Percentiles rank a stretch among this genome's conserved stretches.
Evolutionary conservation across 2,888 invertebrate species (phyloP).

Genomic region (Orthonevra nobilis): DNA sequence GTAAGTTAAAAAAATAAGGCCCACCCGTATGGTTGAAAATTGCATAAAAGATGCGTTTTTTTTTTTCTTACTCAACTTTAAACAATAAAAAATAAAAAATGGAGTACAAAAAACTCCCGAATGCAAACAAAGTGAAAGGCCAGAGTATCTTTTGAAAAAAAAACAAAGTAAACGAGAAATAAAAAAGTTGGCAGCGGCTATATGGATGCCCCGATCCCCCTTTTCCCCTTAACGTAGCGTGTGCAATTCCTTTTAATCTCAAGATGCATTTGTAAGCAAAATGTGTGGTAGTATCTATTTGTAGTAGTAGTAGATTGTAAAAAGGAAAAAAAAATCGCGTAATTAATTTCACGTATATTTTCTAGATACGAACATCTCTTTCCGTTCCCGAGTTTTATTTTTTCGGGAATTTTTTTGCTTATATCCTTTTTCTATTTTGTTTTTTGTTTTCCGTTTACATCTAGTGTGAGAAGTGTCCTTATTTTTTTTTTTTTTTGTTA

Average conservation of each 20-base stretch:
- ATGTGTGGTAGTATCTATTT: slow-evolving; percentile 55
- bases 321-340: slow-evolving; percentile 55
- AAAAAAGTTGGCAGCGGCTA: no score
- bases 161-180: not conserved
- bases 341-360: slow-evolving; percentile 66
- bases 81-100: slow-evolving; percentile 1
- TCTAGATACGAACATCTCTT: slow-evolving; percentile 40
- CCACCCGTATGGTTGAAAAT: slow-evolving; percentile 42
- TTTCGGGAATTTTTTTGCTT: not conserved
- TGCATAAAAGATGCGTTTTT: slow-evolving; percentile 7
- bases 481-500: slow-evolving; percentile 45
- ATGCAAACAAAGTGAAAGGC: slow-evolving; percentile 2
- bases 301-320: slow-evolving; percentile 64
- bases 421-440: not conserved
- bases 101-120: not conserved
- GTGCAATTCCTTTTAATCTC: slow-evolving; percentile 31
- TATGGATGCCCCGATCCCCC: not conserved
- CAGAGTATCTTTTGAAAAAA: slow-evolving; percentile 13
- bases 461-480: slow-evolving; percentile 52
- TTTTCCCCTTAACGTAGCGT: slow-evolving; percentile 17
- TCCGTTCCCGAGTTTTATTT: slow-evolving; percentile 1
- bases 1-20: no score
- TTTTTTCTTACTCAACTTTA: not conserved
- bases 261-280: slow-evolving; percentile 56
- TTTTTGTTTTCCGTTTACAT: not conserved